Evolutionary conservation across 64 coral and sea anemone species (phyloP).

Genomic region (Stylophora pistillata): DNA sequence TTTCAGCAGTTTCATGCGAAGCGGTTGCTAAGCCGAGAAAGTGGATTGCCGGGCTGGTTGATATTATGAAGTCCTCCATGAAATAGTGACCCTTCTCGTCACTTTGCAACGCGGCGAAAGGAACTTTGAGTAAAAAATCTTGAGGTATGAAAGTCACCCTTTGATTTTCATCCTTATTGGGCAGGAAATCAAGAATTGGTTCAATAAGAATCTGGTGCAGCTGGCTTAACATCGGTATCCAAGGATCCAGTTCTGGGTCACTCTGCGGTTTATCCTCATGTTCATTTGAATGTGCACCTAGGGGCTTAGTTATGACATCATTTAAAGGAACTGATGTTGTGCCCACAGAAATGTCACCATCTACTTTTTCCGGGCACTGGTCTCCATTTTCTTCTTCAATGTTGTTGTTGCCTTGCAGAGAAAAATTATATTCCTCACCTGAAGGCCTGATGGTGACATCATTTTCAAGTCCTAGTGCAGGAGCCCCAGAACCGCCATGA

Average conservation of each 20-base stretch:
- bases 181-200: constrained; percentile 3
- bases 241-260: constrained; percentile 18
- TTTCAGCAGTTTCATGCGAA: not conserved
- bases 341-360: not conserved
- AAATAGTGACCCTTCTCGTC: not conserved
- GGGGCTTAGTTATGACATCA: not conserved
- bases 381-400: not conserved
- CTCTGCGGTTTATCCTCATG: not conserved
- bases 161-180: not conserved
- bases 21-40: constrained; percentile 45
- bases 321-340: not conserved
- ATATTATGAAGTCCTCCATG: constrained; percentile 23
- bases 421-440: not conserved
- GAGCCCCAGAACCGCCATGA: not conserved
- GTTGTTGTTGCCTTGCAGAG: not conserved
- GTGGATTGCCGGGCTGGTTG: constrained; percentile 51
- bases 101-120: constrained; percentile 24
- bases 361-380: not conserved
- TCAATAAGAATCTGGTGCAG: constrained; percentile 17
- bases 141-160: constrained; percentile 46
- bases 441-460: not conserved
- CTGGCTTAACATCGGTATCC: constrained; percentile 10
- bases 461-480: not conserved
- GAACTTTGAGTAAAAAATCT: constrained; percentile 46
- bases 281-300: not conserved